phyloP scores from a whole-genome alignment of 2,888 invertebrate genomes.

The Andrena praecox region DNA sequence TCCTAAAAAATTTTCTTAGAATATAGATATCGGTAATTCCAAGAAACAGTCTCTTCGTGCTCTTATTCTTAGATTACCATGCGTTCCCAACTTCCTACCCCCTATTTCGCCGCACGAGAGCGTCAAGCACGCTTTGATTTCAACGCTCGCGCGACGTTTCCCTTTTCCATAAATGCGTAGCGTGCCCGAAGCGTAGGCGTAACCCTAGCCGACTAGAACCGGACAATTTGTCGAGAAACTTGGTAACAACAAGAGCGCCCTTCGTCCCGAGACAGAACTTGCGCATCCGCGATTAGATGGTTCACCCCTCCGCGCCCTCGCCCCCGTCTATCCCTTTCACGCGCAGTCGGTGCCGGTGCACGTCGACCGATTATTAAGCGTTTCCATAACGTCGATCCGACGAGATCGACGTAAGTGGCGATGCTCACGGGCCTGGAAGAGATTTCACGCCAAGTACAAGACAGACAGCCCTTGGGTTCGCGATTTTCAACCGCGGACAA shows the following conservation, averaged over 20 bases:
- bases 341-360: constrained; percentile 9
- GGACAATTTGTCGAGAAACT: constrained; percentile 54
- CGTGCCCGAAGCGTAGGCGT: constrained; percentile 26
- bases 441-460: constrained; percentile 25
- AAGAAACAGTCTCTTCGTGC: neutral
- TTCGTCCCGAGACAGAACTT: constrained; percentile 63
- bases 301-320: constrained; percentile 16
- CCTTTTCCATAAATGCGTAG: constrained; percentile 10
- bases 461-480: constrained; percentile 36
- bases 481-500: constrained; percentile 68
- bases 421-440: constrained; percentile 17
- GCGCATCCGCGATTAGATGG: constrained; percentile 71
- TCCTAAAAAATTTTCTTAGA: no score
- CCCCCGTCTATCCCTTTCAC: constrained; percentile 3
- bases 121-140: neutral
- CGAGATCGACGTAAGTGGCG: constrained; percentile 50
- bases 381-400: constrained; percentile 63
- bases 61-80: neutral
- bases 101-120: neutral
- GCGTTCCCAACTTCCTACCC: neutral
- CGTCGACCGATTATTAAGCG: constrained; percentile 73
- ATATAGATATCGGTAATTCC: no score
- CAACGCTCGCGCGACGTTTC: constrained; percentile 1
- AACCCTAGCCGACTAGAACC: constrained; percentile 39
- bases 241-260: constrained; percentile 48